Evolutionary conservation across 92 coral and sea anemone genomes (phyloP).

Genomic region (Porites evermanni): DNA sequence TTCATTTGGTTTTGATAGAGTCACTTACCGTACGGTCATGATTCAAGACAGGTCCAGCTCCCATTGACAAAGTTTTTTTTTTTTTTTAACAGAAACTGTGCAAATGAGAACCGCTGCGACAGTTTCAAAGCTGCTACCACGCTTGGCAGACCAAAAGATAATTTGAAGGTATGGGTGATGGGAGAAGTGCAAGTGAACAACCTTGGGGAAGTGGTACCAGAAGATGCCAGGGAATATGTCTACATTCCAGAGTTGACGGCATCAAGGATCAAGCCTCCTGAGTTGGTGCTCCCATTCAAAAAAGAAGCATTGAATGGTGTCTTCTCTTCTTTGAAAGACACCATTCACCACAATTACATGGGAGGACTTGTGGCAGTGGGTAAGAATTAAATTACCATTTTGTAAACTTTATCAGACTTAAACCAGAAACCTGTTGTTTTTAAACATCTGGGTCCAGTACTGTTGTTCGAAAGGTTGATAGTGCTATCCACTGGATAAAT

Average conservation of each 20-base stretch:
- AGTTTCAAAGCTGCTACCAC: slow-evolving; percentile 35
- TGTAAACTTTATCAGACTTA: too few relatives aligned
- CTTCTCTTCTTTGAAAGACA: background rate
- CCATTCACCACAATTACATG: slow-evolving; percentile 3
- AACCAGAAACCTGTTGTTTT: too few relatives aligned
- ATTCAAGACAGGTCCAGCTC: background rate
- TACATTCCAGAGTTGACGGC: background rate
- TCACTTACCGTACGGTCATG: background rate
- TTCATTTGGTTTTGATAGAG: background rate
- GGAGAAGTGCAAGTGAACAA: slow-evolving; percentile 7
- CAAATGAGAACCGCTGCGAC: slow-evolving; percentile 8
- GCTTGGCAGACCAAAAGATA: slow-evolving; percentile 31
- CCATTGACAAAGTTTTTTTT: background rate
- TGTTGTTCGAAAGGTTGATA: too few relatives aligned
- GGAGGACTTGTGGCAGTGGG: slow-evolving; percentile 9
- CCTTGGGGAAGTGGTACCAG: background rate
- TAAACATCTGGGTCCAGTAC: too few relatives aligned
- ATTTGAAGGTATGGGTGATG: slow-evolving; percentile 27
- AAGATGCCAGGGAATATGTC: background rate
- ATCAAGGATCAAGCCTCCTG: background rate
- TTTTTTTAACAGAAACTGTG: background rate
- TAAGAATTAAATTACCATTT: background rate
- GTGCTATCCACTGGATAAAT: too few relatives aligned
- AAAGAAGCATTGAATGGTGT: background rate
- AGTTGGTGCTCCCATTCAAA: background rate